Base-by-base conservation (phyloP, 53 echinoderm and acorn worm species). In the Apostichopus leukothele region DNA sequence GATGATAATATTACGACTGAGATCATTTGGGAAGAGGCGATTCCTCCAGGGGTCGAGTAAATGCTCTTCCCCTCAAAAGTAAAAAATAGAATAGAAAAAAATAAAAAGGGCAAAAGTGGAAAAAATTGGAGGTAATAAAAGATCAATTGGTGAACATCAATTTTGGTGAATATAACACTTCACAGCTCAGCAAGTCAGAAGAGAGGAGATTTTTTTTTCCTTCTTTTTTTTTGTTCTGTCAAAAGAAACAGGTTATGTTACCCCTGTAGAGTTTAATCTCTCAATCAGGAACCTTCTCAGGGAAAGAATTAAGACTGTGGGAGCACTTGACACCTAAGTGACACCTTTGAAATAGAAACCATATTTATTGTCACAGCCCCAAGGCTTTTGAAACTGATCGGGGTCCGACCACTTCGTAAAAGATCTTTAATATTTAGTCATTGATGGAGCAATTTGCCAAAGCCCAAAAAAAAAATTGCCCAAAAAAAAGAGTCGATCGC, bases 381-480 rank as follows among this genome's bases (percentile, higher is more conserved):
- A 59, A 81, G 81, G 81, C 81, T 81, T 81, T 81, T 81, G 81
- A 81, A 81, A 81, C 55, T 54, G 81, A 81, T 81, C n/a, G 6
- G 55, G 22, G 22, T 81, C 81, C 20, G 81, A 81, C 81, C 81
- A 81, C 71, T 81, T 81, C 54, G 55, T 81, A 81, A 81, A 81
- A 23, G 20, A 39, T 39, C 25, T 81, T 81, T 54, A 81, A 9
- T 81, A n/a, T 71, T 20, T 10, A 54, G 20, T 55, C 9, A 26
- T 81, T 81, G 81, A 81, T 8, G 55, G 53, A 81, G 53, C 59
- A 59, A n/a, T 81, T 57, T 71, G 20, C 71, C 14, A 6, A 71
- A 71, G 20, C n/a, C n/a, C 13, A 63, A 16, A 0, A 9, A 2
- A 63, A 63, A 63, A 13, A 63, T 13, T 39, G 0, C 39, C 2